These are phyloP conservation scores for Rallus limicola DNA, from an alignment of 2,113 vertebrate genomes.

Conservation along the genomic window DNA sequence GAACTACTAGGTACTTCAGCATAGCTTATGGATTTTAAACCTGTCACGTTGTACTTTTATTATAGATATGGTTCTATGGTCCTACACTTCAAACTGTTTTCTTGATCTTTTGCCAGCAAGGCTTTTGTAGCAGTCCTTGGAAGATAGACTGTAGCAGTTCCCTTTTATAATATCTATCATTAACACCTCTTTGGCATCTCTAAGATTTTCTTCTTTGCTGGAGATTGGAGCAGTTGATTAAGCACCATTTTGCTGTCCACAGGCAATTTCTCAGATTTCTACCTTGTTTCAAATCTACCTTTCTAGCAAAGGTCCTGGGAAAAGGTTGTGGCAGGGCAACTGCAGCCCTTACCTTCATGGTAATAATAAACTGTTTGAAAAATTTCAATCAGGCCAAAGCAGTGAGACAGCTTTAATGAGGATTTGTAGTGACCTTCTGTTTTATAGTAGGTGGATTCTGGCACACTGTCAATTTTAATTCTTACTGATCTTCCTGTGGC, in stretches of 20 bases:
- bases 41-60: slow-evolving; percentile 53
- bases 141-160: slow-evolving; percentile 53
- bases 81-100: slow-evolving; percentile 53
- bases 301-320: slow-evolving; percentile 56
- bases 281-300: slow-evolving; percentile 63
- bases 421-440: slow-evolving; percentile 71
- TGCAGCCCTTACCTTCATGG: slow-evolving; percentile 61
- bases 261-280: slow-evolving; percentile 59
- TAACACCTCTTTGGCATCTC: slow-evolving; percentile 67
- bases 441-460: slow-evolving; percentile 73
- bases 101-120: slow-evolving; percentile 70
- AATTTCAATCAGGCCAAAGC: slow-evolving; percentile 67
- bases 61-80: slow-evolving; percentile 54
- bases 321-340: slow-evolving; percentile 65
- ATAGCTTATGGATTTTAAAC: slow-evolving; percentile 55
- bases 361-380: slow-evolving; percentile 70
- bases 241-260: slow-evolving; percentile 60
- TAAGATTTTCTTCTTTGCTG: slow-evolving; percentile 60
- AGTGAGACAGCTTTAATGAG: slow-evolving; percentile 76
- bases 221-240: slow-evolving; percentile 68
- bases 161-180: slow-evolving; percentile 65
- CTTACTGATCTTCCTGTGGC: slow-evolving; percentile 70
- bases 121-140: slow-evolving; percentile 61
- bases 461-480: slow-evolving; percentile 73
- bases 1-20: slow-evolving; percentile 59